Evolutionary conservation across 2,113 vertebrate genomes (phyloP), one percentile per base, ranked within the genome.

Genomic region (Pollimyrus isidori): DNA sequence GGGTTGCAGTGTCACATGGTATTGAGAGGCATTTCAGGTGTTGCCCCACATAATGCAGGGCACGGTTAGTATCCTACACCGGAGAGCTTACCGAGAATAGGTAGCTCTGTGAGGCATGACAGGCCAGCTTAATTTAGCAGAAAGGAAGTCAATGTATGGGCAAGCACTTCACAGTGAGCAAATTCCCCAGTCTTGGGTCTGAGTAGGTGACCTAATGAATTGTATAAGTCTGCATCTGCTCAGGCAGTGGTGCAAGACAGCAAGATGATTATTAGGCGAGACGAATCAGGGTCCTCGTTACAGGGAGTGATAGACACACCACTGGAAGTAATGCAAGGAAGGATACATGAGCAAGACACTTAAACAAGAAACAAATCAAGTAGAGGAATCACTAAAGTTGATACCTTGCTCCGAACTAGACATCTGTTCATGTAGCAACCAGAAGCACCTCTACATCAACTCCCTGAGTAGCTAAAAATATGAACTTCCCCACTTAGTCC

Each of bases 181-280:
- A 53, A 90, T 80, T 53, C 80, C 65, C 39, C 49, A 90, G 73
- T 42, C 86, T 45, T 73, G 88, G 89, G 89, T 80, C 86, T 35
- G 88, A 80, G 87, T 89, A 90, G 89, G 90, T 88, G 87, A 76
- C 84, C 89, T 53, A 62, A 89, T 91, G 91, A 92, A 89, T 62
- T 88, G 58, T 52, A 76, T 88, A 87, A 90, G 89, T 87, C 85
- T 58, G 62, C 65, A 91, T 82, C 50, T 86, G 56, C 50, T 91
- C 23, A n/a, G 86, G 46, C 69, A 88, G 69, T 3, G 53, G 56
- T n/a, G 82, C 69, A 84, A 30, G 58, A 42, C 84, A 91, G n/a
- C 49, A 76, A 62, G 50, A 53, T 50, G 89, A 90, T 89, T 89
- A 91, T 50, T 90, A 69, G n/a, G 65, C 52, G n/a, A 69, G 88